Evolutionary conservation across 2,797 vertebrate genomes (phyloP), one percentile per base, ranked within the genome.

Genomic region (Melanotaenia maccullochi): DNA sequence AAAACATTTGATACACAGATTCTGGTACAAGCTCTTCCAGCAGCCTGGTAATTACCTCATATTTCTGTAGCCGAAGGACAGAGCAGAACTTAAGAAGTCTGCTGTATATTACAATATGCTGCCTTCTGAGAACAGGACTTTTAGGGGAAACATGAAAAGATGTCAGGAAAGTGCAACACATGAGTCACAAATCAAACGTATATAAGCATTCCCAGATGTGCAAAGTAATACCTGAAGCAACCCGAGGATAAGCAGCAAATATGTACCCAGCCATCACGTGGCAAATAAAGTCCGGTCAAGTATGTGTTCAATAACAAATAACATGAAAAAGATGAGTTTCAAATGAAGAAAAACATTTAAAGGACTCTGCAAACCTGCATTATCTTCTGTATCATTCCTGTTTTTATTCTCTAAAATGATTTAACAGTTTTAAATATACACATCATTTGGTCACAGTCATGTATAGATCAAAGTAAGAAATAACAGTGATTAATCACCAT

Each of bases 351-450:
- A 40, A 40, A 4, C 38, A 40, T 40, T 16, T 40, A 40, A 14
- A 3, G 36, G 36, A 38, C 36, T 38, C 13, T 20, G 38, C 3
- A 40, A 40, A 18, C 14, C 40, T 42, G 18, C 44, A n/a, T 47
- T n/a, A n/a, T 7, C 25, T 3, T 33, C 62, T 24, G 49, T 49
- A 57, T 68, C 47, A 66, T 71, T 70, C 44, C 44, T 22, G 47
- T 56, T 55, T 90, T 91, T 88, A 89, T 89, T 90, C 35, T 77
- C 64, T 73, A 60, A 72, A 75, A 78, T 72, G 13, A 73, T 85
- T 78, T 59, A 16, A 58, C 68, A 73, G 55, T 70, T 65, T 51
- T 71, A 62, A 81, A 81, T 38, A 79, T 24, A 80, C 1, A 77
- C 38, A 75, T 82, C 54, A 76, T 90, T 89, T 90, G 85, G 85